Conservation (phyloP, 2,888 invertebrate species). For the Drosophila anomelani region DNA sequence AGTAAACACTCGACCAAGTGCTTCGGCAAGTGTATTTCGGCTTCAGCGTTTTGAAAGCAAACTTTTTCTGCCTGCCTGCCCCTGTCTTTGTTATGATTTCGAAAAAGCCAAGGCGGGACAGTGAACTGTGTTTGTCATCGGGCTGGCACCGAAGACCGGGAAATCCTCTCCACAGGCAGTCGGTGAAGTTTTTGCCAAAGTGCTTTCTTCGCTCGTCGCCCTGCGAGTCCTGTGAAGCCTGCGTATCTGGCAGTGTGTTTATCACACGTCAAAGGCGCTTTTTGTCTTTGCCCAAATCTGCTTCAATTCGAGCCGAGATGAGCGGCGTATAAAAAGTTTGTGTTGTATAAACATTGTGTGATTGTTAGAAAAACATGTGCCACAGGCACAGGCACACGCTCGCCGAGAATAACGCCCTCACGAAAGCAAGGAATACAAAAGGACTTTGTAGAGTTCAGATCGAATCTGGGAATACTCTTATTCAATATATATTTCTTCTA, state of each 20-base stretch:
- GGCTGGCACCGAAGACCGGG: slow-evolving; percentile 24
- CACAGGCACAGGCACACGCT: slow-evolving; percentile 39
- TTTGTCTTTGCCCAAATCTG: slow-evolving; percentile 77
- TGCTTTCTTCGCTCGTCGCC: slow-evolving; percentile 56
- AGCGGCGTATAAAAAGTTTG: slow-evolving; percentile 72
- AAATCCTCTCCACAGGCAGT: slow-evolving; percentile 49
- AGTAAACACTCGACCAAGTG: slow-evolving; percentile 38
- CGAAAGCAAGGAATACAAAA: slow-evolving; percentile 34
- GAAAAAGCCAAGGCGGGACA: slow-evolving; percentile 52
- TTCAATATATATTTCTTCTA: too few relatives aligned
- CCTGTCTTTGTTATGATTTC: slow-evolving; percentile 49
- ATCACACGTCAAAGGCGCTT: slow-evolving; percentile 79
- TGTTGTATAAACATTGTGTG: slow-evolving; percentile 80
- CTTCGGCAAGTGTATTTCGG: slow-evolving; percentile 35
- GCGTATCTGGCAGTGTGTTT: slow-evolving; percentile 56
- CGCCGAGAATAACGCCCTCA: slow-evolving; percentile 12
- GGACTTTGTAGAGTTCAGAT: not conserved
- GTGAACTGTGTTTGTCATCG: slow-evolving; percentile 74
- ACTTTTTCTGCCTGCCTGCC: slow-evolving; percentile 20
- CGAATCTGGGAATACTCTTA: not conserved
- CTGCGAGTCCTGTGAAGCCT: slow-evolving; percentile 13
- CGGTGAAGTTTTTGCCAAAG: slow-evolving; percentile 66
- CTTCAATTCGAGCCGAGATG: slow-evolving; percentile 71
- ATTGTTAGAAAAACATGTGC: slow-evolving; percentile 80
- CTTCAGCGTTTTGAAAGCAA: slow-evolving; percentile 48